Percentiles rank a stretch among this genome's conserved stretches.
phyloP scores from a whole-genome alignment of 23 tunicate species.

The Styela plicata region DNA sequence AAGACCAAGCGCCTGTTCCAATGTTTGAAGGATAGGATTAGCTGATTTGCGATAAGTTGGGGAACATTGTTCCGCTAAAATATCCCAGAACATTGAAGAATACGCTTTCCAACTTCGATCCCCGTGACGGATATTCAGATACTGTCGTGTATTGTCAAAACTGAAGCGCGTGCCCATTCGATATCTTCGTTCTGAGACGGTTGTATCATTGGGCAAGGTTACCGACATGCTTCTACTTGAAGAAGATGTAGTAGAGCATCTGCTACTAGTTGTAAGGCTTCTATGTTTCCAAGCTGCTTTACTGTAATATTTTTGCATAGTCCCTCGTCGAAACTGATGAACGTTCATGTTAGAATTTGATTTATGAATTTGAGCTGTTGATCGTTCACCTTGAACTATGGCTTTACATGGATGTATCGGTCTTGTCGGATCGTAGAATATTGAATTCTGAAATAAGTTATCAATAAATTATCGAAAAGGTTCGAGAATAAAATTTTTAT shows the following conservation, averaged over 20 bases:
- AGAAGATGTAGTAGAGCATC: background rate
- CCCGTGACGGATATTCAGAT: no score
- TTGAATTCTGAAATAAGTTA: background rate
- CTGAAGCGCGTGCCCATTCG: background rate
- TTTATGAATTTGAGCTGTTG: slow-evolving; percentile 32
- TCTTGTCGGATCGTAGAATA: slow-evolving; percentile 3
- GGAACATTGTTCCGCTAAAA: slow-evolving; percentile 32
- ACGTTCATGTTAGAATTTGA: slow-evolving; percentile 47
- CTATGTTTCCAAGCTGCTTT: background rate
- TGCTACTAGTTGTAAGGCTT: background rate
- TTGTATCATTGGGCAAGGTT: background rate
- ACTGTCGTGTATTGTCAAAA: background rate
- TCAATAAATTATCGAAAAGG: no score
- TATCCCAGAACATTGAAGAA: slow-evolving; percentile 33
- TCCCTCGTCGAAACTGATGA: slow-evolving; percentile 51
- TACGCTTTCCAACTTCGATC: slow-evolving; percentile 40
- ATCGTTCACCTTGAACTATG: slow-evolving; percentile 13
- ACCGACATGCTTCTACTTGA: background rate
- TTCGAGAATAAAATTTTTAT: no score
- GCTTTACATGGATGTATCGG: slow-evolving; percentile 33
- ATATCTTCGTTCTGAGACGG: background rate
- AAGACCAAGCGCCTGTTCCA: slow-evolving; percentile 33
- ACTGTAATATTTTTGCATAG: background rate
- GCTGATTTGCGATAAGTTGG: slow-evolving; percentile 62
- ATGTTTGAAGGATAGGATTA: slow-evolving; percentile 34